Base-by-base conservation (phyloP, 2,113 vertebrate species). In the Cephalopholis sonnerati region DNA sequence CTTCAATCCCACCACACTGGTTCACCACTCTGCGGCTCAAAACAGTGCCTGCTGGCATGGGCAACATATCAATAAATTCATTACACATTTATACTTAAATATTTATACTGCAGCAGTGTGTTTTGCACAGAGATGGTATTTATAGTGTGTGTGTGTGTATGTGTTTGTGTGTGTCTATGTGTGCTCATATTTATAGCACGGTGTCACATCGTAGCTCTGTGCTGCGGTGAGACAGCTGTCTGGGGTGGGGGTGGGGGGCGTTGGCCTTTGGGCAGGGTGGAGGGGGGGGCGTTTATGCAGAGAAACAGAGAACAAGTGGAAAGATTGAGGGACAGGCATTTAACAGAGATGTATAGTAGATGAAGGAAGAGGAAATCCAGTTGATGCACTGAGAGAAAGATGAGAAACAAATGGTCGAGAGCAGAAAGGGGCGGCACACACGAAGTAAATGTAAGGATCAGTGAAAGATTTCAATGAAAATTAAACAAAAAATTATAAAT, bases 1-100 rank as follows among this genome's bases (percentile, higher is more conserved):
- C 95, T 96, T 95, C 94, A 95, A 96, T 94, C 89, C 89, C 91
- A 91, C 94, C 92, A 92, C 91, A 88, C 76, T 90, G 93, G 93
- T 94, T 92, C 89, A 93, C 95, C 95, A 93, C 95, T 92, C 92
- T 94, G 92, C 63, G 89, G 92, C 83, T 91, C 84, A 75, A 88
- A 91, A 91, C 89, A 89, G 92, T 90, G 91, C 92, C 92, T 93
- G 91, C 94, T 93, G 92, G 93, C 94, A 94, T 81, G 85, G 91
- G 93, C 92, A 94, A 95, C 91, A 95, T 94, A 95, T 95, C 95
- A 95, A 94, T 95, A 96, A 93, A 95, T 95, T 95, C 94, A 95
- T 95, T 96, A 95, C 94, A 91, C 88, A 93, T 95, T 95, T 95
- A 94, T 95, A 94, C 93, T 94, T 92, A 94, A 95, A 94, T 92